Base-by-base conservation (phyloP, 2,888 invertebrate species). In the Esperia sulphurella region DNA sequence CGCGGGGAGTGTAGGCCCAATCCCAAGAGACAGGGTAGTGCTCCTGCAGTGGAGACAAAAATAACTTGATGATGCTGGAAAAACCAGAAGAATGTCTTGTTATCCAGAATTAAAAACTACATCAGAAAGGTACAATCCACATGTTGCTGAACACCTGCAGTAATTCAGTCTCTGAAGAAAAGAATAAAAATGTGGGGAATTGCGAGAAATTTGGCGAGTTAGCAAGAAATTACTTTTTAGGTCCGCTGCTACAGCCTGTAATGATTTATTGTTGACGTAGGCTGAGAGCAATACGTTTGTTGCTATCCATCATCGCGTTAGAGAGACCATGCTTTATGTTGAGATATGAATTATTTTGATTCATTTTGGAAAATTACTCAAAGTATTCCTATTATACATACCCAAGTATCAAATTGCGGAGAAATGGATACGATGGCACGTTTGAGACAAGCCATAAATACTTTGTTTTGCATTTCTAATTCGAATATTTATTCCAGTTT, bases 241-340 rank as follows among this genome's bases (percentile, higher is more conserved):
- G 68, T 65, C 53, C 69, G 60, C 57, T 55, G 57, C 57, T 59
- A 58, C 51, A 54, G 58, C 57, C 31, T 35, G 39, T 50, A 59
- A 75, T 81, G 81, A 83, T 83, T 82, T 79, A 83, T 82, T 51
- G 68, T 59, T 50, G 60, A 57, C 58, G 59, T 59, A 58, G 63
- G 51, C 57, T 45, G 21, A 51, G 41, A 29, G 59, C 64, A 74
- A 71, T 73, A 72, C 65, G 62, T 62, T 61, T 59, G 67, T 68
- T 58, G 68, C 55, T 71, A 81, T 82, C 77, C 75, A 78, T 82
- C 80, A 82, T 78, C 58, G 58, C 41, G 54, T 21, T 71, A 52
- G 47, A 57, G 68, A 62, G 59, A 54, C 67, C 61, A 63, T 48
- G 43, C 43, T 45, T 33, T 6, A 38, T 35, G n/a, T 21, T 21